Evolutionary conservation across 2,113 vertebrate genomes (phyloP).

Genomic region (Actinemys pallida): DNA sequence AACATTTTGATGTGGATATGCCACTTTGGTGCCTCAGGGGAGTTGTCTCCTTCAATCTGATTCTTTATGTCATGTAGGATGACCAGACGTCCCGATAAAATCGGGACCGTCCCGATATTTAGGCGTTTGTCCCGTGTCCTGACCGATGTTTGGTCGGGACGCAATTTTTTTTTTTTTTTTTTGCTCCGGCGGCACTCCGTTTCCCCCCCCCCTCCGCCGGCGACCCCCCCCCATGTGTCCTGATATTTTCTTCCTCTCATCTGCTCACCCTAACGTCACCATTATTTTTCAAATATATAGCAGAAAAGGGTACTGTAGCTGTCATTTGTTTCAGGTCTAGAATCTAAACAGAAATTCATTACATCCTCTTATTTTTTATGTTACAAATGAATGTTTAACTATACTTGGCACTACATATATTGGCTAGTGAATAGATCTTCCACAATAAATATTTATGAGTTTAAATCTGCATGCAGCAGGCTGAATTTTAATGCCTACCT

Average conservation of each 20-base stretch:
- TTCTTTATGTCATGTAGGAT: constrained; percentile 15
- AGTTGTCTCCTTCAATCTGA: constrained; percentile 8
- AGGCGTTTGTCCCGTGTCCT: too few species aligned
- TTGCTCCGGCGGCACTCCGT: too few species aligned
- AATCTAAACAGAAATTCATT: constrained; percentile 26
- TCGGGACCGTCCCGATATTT: too few species aligned
- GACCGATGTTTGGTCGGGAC: too few species aligned
- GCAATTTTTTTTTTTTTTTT: too few species aligned
- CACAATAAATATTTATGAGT: constrained; percentile 4
- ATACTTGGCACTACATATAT: neutral
- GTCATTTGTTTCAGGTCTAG: constrained; percentile 15
- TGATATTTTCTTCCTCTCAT: too few species aligned
- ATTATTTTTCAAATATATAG: constrained; percentile 15
- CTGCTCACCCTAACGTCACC: neutral
- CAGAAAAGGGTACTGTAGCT: constrained; percentile 7
- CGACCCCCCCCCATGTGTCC: too few species aligned
- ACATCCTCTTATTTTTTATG: constrained; percentile 11
- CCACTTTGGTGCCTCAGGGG: neutral
- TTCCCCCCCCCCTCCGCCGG: too few species aligned
- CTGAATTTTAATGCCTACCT: neutral
- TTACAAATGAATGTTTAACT: constrained; percentile 4
- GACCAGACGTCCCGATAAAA: too few species aligned
- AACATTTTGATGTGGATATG: neutral
- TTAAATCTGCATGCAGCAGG: neutral
- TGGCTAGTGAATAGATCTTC: neutral